Conservation (phyloP, 2,113 vertebrate species). For the Melanostigma gelatinosum region DNA sequence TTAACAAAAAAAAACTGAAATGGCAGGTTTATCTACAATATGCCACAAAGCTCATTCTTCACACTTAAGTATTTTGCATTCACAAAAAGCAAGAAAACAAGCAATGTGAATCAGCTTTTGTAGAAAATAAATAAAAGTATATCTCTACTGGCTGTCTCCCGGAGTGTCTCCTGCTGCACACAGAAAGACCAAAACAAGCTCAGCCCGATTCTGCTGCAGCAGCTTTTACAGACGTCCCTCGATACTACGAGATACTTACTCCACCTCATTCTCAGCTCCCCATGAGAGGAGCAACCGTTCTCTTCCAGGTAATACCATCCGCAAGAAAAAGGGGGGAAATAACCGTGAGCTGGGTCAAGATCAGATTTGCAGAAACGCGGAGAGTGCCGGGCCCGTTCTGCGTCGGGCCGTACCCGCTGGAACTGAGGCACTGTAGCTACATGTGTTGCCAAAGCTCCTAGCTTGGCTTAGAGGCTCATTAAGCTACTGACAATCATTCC, state of each 20-base stretch:
- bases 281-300: constrained; percentile 46
- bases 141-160: not conserved
- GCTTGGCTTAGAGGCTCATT: constrained; percentile 85
- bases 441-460: constrained; percentile 83
- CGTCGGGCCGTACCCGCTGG: constrained; percentile 40
- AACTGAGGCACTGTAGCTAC: constrained; percentile 70
- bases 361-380: constrained; percentile 15
- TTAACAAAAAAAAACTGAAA: not conserved
- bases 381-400: constrained; percentile 22
- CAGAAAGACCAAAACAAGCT: constrained; percentile 42
- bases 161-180: constrained; percentile 10
- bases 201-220: constrained; percentile 37
- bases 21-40: not conserved
- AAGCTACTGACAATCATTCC: constrained; percentile 85
- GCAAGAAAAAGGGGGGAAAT: not conserved
- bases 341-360: not conserved
- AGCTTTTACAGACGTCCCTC: constrained; percentile 24
- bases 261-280: constrained; percentile 53
- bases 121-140: not conserved
- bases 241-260: constrained; percentile 64
- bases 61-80: not conserved
- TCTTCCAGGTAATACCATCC: constrained; percentile 57
- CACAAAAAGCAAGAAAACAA: not conserved
- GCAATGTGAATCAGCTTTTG: not conserved
- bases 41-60: not conserved